These are phyloP conservation scores for Brachionus angularis DNA, from an alignment of 1,140 invertebrate genomes.

Conservation along the genomic window DNA sequence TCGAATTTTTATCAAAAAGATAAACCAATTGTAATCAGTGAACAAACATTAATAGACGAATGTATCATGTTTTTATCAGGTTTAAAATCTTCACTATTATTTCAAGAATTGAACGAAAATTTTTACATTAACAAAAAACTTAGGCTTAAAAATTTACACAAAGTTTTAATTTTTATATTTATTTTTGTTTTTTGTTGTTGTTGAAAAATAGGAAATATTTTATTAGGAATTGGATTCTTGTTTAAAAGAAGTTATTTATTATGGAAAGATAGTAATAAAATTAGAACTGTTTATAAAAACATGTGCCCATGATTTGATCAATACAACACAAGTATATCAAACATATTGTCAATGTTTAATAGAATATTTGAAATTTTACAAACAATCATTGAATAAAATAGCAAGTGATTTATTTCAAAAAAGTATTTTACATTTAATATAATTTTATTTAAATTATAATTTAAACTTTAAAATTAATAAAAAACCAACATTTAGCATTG, in stretches of 20 bases:
- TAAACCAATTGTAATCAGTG: slow-evolving; percentile 3
- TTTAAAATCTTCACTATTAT: not conserved
- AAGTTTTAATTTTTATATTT: too few species aligned
- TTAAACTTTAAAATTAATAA: not conserved
- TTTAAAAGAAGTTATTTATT: not conserved
- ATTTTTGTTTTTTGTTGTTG: too few species aligned
- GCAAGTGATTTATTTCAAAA: not conserved
- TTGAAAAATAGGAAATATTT: too few species aligned
- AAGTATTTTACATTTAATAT: not conserved
- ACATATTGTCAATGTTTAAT: slow-evolving; percentile 9
- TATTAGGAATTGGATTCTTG: slow-evolving; percentile 7
- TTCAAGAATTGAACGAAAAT: not conserved
- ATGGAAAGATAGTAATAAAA: not conserved
- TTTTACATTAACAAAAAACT: not conserved
- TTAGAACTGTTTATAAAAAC: slow-evolving; percentile 3
- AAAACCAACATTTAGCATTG: not conserved
- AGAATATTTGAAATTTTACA: slow-evolving; percentile 23
- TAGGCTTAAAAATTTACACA: slow-evolving; percentile 22
- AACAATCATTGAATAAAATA: slow-evolving; percentile 5
- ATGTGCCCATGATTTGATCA: not conserved
- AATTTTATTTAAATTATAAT: too few species aligned
- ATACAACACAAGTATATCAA: slow-evolving; percentile 24
- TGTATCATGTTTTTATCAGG: not conserved
- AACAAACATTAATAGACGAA: slow-evolving; percentile 8
- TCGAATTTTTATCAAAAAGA: slow-evolving; percentile 29